Evolutionary conservation across 1,140 invertebrate genomes (phyloP), one percentile per base, ranked within the genome.

Genomic region (Trachymyrmex cornetzi): DNA sequence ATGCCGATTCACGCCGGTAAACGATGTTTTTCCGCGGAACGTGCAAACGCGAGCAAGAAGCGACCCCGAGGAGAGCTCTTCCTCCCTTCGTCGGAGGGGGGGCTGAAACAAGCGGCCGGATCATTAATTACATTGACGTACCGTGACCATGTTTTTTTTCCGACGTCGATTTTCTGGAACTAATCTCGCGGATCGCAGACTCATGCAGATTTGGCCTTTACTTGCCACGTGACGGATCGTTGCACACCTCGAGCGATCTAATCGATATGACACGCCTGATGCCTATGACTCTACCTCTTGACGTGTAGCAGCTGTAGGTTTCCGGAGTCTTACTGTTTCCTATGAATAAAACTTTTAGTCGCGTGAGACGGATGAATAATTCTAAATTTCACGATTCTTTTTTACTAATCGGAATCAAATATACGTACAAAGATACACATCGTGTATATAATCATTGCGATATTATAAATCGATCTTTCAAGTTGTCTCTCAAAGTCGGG

Each of bases 51-150:
- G 55, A 16, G 64, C 86, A 72, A 77, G 82, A 86, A 85, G 53
- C 71, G 75, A 50, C 48, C 75, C 55, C 38, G 69, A 84, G 34
- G 53, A 34, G 30, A 86, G 85, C 53, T 4, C 38, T 22, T 90
- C 22, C 50, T 79, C 66, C 84, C 66, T 86, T 72, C 19, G 48
- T 69, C 24, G 22, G 0, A 14, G 50, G 0, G 19, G 50, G 38
- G 24, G 1, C 59, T 91, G 87, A 91, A 90, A 91, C 90, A 91
- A 91, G 66, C 77, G 48, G 38, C 24, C 22, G 24, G 77, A 53
- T 90, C 89, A 90, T 91, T 91, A 91, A 90, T 91, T 90, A 91
- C 82, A 55, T 57, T 87, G 92, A 92, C 92, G 67, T 90, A 61
- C 86, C 87, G 80, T 86, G 79, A 81, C 82, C 66, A 44, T 16